Percentiles rank a stretch among this genome's conserved stretches.
These are phyloP conservation scores for Paraplagusia blochii DNA, from an alignment of 2,113 vertebrate species.

Conservation along the genomic window DNA sequence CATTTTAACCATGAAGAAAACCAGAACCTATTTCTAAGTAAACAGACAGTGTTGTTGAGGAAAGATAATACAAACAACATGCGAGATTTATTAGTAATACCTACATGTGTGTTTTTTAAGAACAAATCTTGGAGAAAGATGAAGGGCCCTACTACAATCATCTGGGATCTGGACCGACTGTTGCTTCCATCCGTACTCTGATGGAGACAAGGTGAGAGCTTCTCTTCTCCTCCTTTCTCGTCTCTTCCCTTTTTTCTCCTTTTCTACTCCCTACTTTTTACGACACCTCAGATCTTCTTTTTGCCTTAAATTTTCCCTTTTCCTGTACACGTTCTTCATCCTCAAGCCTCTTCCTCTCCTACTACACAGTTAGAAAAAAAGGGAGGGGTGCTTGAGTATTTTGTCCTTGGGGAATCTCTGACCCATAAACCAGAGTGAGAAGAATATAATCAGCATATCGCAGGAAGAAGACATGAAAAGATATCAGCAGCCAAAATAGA, in stretches of 20 bases:
- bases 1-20: too few species aligned
- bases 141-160: slow-evolving; percentile 98
- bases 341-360: too few species aligned
- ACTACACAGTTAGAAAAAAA: too few species aligned
- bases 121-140: slow-evolving; percentile 94
- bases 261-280: not conserved
- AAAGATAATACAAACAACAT: too few species aligned
- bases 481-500: slow-evolving; percentile 2
- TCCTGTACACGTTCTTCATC: too few species aligned
- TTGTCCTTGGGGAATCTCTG: slow-evolving; percentile 68
- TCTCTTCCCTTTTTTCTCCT: not conserved
- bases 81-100: too few species aligned
- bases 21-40: too few species aligned
- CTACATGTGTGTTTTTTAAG: slow-evolving; percentile 59
- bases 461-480: slow-evolving; percentile 16
- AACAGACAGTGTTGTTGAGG: too few species aligned
- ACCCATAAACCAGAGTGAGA: slow-evolving; percentile 73
- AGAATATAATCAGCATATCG: slow-evolving; percentile 63
- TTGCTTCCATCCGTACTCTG: slow-evolving; percentile 89
- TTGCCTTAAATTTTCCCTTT: slow-evolving; percentile 10
- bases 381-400: slow-evolving; percentile 56
- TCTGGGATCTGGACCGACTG: slow-evolving; percentile 91
- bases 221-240: not conserved
- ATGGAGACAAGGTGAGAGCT: slow-evolving; percentile 84
- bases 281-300: slow-evolving; percentile 7